A percentile compares a stretch with the other conserved stretches of the same genome.
Evolutionary conservation across 2,888 invertebrate species (phyloP).

Genomic region (Corythucha ciliata): DNA sequence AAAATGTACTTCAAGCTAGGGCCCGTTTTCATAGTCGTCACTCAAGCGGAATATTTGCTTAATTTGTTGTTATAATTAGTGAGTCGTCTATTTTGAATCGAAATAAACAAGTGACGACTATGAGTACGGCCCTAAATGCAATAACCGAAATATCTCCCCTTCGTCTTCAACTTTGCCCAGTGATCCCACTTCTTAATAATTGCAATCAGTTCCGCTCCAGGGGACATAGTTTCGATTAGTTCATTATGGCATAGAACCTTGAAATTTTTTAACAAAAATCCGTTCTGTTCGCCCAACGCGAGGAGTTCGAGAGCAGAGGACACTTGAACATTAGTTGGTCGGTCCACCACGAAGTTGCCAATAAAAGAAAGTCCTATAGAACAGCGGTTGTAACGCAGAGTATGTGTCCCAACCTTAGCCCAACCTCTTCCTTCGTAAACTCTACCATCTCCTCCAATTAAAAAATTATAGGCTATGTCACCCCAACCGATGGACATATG

Average conservation of each 20-base stretch:
- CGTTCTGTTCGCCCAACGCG: slow-evolving; percentile 15
- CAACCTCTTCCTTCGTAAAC: slow-evolving; percentile 44
- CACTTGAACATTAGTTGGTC: slow-evolving; percentile 22
- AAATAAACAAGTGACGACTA: too few relatives aligned
- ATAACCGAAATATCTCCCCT: too few relatives aligned
- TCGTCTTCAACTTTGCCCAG: slow-evolving; percentile 6
- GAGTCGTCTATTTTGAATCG: too few relatives aligned
- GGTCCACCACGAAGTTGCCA: slow-evolving; percentile 24
- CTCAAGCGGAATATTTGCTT: too few relatives aligned
- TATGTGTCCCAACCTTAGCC: slow-evolving; percentile 40
- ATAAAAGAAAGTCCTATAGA: slow-evolving; percentile 26
- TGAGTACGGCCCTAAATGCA: too few relatives aligned
- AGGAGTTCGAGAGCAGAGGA: slow-evolving; percentile 21
- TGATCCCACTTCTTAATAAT: slow-evolving; percentile 19
- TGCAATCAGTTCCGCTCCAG: slow-evolving; percentile 20
- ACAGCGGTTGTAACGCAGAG: slow-evolving; percentile 23
- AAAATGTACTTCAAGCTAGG: too few relatives aligned
- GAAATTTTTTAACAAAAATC: slow-evolving; percentile 22
- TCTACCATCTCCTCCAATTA: slow-evolving; percentile 47
- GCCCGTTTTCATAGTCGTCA: too few relatives aligned
- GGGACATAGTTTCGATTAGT: slow-evolving; percentile 21
- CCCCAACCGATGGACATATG: slow-evolving; percentile 18
- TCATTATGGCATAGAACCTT: slow-evolving; percentile 19
- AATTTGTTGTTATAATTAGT: too few relatives aligned
- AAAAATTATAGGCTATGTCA: slow-evolving; percentile 43